Evolutionary conservation across 2,888 invertebrate species (phyloP), one percentile per base, ranked within the genome.

Genomic region (Ochropleura leucogaster): DNA sequence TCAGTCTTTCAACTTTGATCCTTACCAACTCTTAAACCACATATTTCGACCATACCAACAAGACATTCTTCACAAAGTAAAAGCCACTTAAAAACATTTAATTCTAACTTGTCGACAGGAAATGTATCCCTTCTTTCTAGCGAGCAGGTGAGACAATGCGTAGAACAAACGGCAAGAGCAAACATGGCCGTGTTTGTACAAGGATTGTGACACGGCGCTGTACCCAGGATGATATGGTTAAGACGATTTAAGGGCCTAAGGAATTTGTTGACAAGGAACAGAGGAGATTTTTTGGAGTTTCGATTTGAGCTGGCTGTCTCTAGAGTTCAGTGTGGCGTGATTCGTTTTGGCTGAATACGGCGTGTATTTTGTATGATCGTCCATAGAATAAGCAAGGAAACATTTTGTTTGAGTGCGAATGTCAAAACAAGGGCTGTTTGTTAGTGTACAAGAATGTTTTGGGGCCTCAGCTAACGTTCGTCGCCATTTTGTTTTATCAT

Each of bases 121-220:
- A 75, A 83, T 71, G 40, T 71, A 83, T 80, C 77, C 75, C 73
- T 53, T 20, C 57, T 18, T n/a, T 20, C 57, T 76, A 55, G 20
- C 81, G 60, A 10, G 53, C 79, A 86, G 84, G 82, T 84, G 79
- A 72, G 68, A 85, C 85, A 86, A 86, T 86, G 86, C 85, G 84
- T 75, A 69, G 47, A n/a, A 64, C 72, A 86, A 86, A 86, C 84
- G 46, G 4, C 8, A n/a, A 42, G 55, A n/a, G 59, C 77, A 86
- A 86, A 86, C 84, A 83, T 10, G 53, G 55, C 8, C 55, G 49
- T 86, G 83, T 86, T 86, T 86, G 77, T 9, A 30, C 46, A 46
- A 12, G 74, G 74, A 79, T 84, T 81, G 80, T 74, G 84, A 76
- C 74, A 84, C 82, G 62, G 57, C 60, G 62, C 53, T 57, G 69